Base-by-base conservation (phyloP, 2,113 vertebrate genomes). In the Epinephelus cyanopodus region DNA sequence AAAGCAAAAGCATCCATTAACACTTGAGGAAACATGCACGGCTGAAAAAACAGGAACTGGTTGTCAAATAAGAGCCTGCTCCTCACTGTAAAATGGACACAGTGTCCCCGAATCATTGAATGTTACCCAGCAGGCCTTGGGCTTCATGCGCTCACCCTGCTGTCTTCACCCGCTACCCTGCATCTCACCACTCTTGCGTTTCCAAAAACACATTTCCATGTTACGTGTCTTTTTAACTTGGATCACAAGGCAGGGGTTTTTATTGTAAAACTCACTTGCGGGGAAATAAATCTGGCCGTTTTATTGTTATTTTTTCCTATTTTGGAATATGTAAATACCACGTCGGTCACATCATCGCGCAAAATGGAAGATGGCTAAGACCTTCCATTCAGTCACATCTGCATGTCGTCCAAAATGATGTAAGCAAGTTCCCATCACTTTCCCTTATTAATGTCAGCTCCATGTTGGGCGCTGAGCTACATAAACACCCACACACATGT, bases 401-500 rank as follows among this genome's bases (percentile, higher is more conserved):
- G 94, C 89, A 90, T 74, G 90, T 93, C 86, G 73, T 93, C 88
- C 79, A 85, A 85, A 83, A 85, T 91, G 91, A 94, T 88, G 92
- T 94, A 93, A 94, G 88, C 86, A 87, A 88, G 86, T 92, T 90
- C 89, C 89, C 88, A 92, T 94, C 94, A 89, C 84, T 83, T 95
- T 89, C 57, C 82, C 94, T 94, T 93, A 94, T 95, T 94, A 95
- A 95, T 92, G 94, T 95, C 93, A 93, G 89, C 82, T 93, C 89
- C 90, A 93, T 76, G 93, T 92, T 90, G 91, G 83, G 90, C 58
- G 70, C 87, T 68, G 92, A 70, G 89, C 91, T 93, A 67, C 92
- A 92, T 90, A 95, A 95, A 95, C 94, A 95, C 93, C 89, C 92
- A 87, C 93, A 93, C 94, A 94, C 91, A 93, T 94, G 94, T 95